These are phyloP conservation scores for Pterostichus niger DNA, from an alignment of 2,888 invertebrate genomes.

Conservation along the genomic window DNA sequence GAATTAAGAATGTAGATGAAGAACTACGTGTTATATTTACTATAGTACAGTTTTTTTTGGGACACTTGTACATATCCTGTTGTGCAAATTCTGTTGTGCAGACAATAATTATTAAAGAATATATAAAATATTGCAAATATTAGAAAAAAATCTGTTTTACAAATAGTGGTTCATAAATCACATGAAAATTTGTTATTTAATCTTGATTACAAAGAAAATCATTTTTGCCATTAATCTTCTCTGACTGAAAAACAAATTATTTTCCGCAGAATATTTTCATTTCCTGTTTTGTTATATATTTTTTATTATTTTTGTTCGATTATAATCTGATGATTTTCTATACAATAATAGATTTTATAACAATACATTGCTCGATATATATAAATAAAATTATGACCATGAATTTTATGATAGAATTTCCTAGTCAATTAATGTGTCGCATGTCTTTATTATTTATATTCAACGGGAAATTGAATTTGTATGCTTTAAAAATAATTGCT, in stretches of 20 bases:
- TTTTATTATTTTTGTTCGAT: constrained; percentile 48
- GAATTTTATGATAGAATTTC: constrained; percentile 13
- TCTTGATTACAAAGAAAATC: too few relatives aligned
- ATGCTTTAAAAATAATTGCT: not conserved
- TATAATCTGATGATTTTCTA: constrained; percentile 27
- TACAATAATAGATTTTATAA: constrained; percentile 18
- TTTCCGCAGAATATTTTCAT: not conserved
- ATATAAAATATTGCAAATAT: too few relatives aligned
- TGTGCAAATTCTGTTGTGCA: too few relatives aligned
- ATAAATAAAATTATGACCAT: constrained; percentile 49
- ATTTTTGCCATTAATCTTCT: too few relatives aligned
- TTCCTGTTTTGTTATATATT: not conserved
- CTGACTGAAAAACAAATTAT: constrained; percentile 23
- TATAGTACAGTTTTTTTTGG: too few relatives aligned
- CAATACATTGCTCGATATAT: not conserved
- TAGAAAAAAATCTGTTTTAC: too few relatives aligned
- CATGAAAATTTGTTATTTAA: too few relatives aligned
- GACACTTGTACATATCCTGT: too few relatives aligned
- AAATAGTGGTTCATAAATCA: too few relatives aligned
- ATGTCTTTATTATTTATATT: not conserved
- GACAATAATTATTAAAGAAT: too few relatives aligned
- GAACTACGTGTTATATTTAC: too few relatives aligned
- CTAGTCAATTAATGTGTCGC: constrained; percentile 21
- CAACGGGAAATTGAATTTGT: not conserved
- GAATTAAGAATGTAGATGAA: too few relatives aligned